Conservation (phyloP, 2,888 invertebrate genomes). For the Athalia circularis region DNA sequence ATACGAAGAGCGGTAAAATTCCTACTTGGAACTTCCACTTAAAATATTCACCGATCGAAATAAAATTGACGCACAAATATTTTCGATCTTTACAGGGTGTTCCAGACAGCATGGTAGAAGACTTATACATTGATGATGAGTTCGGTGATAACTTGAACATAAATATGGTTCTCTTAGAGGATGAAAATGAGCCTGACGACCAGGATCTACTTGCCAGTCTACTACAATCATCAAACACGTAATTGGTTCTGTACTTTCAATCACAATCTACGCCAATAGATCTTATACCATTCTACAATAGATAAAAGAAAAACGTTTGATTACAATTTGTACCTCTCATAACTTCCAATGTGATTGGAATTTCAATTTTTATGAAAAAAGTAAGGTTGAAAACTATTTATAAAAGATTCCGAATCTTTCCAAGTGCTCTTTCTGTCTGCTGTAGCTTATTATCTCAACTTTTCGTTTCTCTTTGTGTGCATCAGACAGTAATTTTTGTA, state of each 20-base stretch:
- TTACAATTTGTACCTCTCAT: constrained; percentile 5
- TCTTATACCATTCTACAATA: constrained; percentile 11
- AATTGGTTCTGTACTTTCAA: constrained; percentile 20
- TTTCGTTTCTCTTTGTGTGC: neutral
- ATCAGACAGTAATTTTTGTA: constrained; percentile 10
- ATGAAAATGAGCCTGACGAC: constrained; percentile 55
- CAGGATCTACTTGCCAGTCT: constrained; percentile 60
- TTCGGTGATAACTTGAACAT: constrained; percentile 63
- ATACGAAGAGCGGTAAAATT: constrained; percentile 60
- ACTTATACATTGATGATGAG: constrained; percentile 68
- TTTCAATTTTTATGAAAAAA: neutral
- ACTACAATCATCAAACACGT: constrained; percentile 48
- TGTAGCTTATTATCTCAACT: constrained; percentile 3
- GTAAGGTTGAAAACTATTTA: constrained; percentile 3
- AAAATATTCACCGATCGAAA: neutral
- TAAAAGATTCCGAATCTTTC: neutral
- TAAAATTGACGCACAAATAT: neutral
- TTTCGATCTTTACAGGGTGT: constrained; percentile 55
- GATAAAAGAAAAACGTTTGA: constrained; percentile 10
- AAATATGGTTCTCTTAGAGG: constrained; percentile 63
- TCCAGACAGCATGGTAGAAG: constrained; percentile 61
- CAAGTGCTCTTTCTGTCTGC: constrained; percentile 9
- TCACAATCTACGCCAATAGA: neutral
- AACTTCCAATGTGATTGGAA: constrained; percentile 15
- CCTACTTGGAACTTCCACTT: too few species aligned